A percentile compares a stretch with the other conserved stretches of the same genome.
These are phyloP conservation scores for Callionymus lyra DNA, from an alignment of 2,113 vertebrate genomes.

Conservation along the genomic window DNA sequence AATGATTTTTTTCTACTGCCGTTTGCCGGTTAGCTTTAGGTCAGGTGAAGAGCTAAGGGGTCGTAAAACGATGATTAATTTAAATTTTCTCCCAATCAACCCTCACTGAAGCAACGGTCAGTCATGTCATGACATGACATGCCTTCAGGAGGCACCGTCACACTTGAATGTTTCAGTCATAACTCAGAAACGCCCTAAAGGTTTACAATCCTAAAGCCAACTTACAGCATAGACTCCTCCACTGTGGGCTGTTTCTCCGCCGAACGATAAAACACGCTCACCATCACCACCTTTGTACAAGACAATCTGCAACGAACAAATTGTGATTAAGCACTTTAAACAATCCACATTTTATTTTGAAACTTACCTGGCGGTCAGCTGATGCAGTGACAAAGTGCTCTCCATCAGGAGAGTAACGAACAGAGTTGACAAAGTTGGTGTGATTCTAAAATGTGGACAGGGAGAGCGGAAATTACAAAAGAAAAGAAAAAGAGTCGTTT, in stretches of 20 bases:
- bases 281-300: conserved; percentile 83
- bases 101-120: too few relatives aligned
- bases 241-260: conserved; percentile 82
- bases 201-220: too few relatives aligned
- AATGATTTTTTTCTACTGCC: too few relatives aligned
- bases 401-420: conserved; percentile 88
- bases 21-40: too few relatives aligned
- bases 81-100: too few relatives aligned
- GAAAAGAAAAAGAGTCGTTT: too few relatives aligned
- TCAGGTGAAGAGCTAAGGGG: too few relatives aligned
- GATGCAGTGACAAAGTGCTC: conserved; percentile 78
- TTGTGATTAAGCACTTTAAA: not conserved
- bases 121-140: too few relatives aligned
- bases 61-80: too few relatives aligned
- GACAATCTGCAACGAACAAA: conserved; percentile 64
- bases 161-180: too few relatives aligned
- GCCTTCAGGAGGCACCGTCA: too few relatives aligned
- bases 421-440: conserved; percentile 85
- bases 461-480: conserved; percentile 5
- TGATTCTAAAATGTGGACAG: conserved; percentile 69
- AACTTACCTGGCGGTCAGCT: conserved; percentile 83
- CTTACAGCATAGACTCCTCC: conserved; percentile 94
- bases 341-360: not conserved
- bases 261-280: conserved; percentile 69
- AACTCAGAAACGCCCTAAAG: too few relatives aligned